phyloP scores from a whole-genome alignment of 2,113 vertebrate genomes.

The Neomonachus schauinslandi region DNA sequence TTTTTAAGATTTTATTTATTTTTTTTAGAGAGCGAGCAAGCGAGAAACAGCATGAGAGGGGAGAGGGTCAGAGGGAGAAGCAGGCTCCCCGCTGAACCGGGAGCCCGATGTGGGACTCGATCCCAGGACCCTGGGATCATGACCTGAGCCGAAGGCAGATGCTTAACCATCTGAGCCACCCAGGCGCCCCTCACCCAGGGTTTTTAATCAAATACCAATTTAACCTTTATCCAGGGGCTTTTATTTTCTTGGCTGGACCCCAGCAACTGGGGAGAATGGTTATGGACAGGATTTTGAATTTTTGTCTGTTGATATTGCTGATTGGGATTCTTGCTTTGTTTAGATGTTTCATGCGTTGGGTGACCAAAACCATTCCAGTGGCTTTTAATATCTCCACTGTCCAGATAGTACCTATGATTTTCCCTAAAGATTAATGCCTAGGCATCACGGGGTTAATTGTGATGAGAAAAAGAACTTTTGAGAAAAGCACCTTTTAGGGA shows the following conservation, averaged over 20 bases:
- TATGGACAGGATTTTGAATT: neutral
- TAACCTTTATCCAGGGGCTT: neutral
- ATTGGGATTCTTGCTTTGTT: neutral
- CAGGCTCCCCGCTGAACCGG: no score
- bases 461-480: neutral
- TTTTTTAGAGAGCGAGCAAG: no score
- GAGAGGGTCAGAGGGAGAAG: no score
- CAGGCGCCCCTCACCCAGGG: neutral
- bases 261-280: neutral
- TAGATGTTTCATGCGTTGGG: neutral
- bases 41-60: no score
- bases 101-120: no score
- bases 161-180: no score
- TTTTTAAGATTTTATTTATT: no score
- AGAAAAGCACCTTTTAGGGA: neutral
- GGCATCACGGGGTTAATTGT: neutral
- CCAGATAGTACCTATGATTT: neutral
- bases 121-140: no score
- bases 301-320: neutral
- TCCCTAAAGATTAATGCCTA: neutral
- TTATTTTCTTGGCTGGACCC: neutral
- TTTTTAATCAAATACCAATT: neutral
- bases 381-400: neutral
- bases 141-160: no score
- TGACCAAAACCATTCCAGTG: neutral